Conservation (phyloP, 2,888 invertebrate species). For the Drosophila paracracens region DNA sequence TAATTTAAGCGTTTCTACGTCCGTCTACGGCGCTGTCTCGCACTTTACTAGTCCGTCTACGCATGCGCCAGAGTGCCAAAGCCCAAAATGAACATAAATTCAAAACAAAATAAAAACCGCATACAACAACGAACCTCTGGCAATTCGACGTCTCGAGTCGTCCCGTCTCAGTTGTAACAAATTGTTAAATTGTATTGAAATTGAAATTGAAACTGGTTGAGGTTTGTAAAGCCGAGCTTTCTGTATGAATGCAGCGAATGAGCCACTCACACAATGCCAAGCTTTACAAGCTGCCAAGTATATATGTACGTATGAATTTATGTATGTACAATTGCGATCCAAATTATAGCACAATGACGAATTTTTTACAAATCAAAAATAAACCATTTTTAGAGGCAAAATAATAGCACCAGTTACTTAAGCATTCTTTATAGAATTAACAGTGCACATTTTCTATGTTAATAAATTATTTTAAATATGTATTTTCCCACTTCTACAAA, state of each 20-base stretch:
- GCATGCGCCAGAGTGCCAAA: slow-evolving; percentile 69
- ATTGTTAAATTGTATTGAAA: slow-evolving; percentile 77
- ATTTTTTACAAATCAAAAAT: background rate
- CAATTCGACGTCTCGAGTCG: slow-evolving; percentile 36
- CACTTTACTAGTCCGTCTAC: slow-evolving; percentile 77
- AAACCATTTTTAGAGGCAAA: background rate
- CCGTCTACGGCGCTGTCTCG: slow-evolving; percentile 74
- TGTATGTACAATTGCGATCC: background rate
- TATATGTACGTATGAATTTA: background rate
- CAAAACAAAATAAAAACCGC: slow-evolving; percentile 43
- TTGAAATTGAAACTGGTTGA: slow-evolving; percentile 77
- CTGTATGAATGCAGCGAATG: slow-evolving; percentile 35
- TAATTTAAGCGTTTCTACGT: slow-evolving; percentile 61
- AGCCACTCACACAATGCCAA: slow-evolving; percentile 9
- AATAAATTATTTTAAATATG: background rate
- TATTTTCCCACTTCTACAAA: background rate
- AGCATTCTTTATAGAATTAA: too few species aligned
- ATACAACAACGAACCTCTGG: slow-evolving; percentile 27
- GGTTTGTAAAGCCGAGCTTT: slow-evolving; percentile 52
- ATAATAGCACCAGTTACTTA: too few species aligned
- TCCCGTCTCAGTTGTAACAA: slow-evolving; percentile 65
- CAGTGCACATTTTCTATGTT: too few species aligned
- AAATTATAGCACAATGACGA: background rate
- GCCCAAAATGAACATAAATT: slow-evolving; percentile 47
- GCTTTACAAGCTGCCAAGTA: background rate